These are phyloP conservation scores for Nemotelus nigrinus DNA, from an alignment of 2,888 invertebrate species.

Conservation along the genomic window DNA sequence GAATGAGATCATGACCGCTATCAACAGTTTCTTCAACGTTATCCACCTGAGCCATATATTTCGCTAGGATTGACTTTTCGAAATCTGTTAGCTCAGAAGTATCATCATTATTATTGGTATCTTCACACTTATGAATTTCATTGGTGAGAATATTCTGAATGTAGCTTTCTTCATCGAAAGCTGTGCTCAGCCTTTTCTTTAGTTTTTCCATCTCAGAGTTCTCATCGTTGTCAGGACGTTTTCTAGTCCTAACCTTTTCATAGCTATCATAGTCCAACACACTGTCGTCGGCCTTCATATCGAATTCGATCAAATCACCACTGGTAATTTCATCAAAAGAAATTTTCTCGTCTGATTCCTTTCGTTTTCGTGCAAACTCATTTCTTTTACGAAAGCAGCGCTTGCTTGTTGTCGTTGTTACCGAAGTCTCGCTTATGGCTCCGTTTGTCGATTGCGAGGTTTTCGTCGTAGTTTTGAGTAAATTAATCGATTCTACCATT, in stretches of 20 bases:
- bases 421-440: background rate
- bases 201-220: background rate
- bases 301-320: slow-evolving; percentile 17
- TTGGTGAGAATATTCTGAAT: slow-evolving; percentile 44
- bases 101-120: slow-evolving; percentile 38
- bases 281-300: slow-evolving; percentile 28
- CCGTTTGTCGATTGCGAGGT: background rate
- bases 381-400: slow-evolving; percentile 47
- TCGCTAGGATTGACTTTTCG: slow-evolving; percentile 51
- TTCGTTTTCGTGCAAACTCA: slow-evolving; percentile 47
- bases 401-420: slow-evolving; percentile 25
- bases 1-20: background rate
- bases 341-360: slow-evolving; percentile 44
- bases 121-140: slow-evolving; percentile 35
- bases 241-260: background rate
- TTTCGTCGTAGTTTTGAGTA: background rate
- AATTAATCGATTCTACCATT: background rate
- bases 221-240: background rate
- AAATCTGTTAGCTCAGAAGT: slow-evolving; percentile 51
- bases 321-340: slow-evolving; percentile 6
- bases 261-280: background rate
- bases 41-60: slow-evolving; percentile 50
- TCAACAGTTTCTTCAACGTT: background rate
- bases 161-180: slow-evolving; percentile 50
- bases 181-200: slow-evolving; percentile 14